A percentile compares a stretch with the other conserved stretches of the same genome.
phyloP scores from a whole-genome alignment of 2,888 invertebrate genomes.

The Neuroscelio doddi region DNA sequence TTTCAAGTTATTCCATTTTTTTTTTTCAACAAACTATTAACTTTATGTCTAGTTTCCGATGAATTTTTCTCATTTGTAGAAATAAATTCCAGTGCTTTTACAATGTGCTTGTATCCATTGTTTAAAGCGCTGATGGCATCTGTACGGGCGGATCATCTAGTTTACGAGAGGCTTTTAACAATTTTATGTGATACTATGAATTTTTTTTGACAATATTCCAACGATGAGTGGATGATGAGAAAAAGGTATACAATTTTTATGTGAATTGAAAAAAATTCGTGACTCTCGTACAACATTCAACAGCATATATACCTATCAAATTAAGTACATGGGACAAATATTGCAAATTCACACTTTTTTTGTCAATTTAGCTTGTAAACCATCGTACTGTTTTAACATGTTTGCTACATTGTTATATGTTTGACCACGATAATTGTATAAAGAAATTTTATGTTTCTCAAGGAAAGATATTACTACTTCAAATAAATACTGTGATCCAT shows the following conservation, averaged over 20 bases:
- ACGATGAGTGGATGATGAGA: too few species aligned
- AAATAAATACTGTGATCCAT: too few species aligned
- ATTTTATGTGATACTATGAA: too few species aligned
- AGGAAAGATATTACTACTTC: background rate
- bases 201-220: too few species aligned
- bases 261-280: slow-evolving; percentile 8
- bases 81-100: too few species aligned
- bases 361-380: slow-evolving; percentile 1
- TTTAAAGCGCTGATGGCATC: slow-evolving; percentile 16
- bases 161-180: slow-evolving; percentile 4
- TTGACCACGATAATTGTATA: slow-evolving; percentile 1
- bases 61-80: too few species aligned
- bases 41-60: too few species aligned
- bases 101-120: too few species aligned
- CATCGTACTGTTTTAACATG: slow-evolving; percentile 3
- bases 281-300: background rate
- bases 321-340: background rate
- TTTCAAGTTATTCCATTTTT: too few species aligned
- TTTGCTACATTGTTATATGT: slow-evolving; percentile 9
- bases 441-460: background rate
- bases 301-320: slow-evolving; percentile 4
- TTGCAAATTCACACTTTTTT: slow-evolving; percentile 11
- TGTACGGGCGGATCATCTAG: slow-evolving; percentile 13
- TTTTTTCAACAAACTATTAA: too few species aligned
- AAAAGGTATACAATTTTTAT: too few species aligned